Evolutionary conservation across 2,888 invertebrate genomes (phyloP), one percentile per base, ranked within the genome.

Genomic region (Patella caerulea): DNA sequence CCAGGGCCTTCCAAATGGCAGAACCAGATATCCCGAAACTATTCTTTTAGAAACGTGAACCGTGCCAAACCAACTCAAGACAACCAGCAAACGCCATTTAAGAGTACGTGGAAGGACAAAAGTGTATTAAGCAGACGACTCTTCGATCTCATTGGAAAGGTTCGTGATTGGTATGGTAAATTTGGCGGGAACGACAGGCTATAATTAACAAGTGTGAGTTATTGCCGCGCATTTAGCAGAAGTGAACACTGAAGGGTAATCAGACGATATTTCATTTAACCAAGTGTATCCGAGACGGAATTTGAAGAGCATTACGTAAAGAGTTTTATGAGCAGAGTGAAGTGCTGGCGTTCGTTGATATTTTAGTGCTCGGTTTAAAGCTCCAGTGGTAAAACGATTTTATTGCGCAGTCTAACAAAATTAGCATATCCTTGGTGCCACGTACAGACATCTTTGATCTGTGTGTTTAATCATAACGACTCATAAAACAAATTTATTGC

Each of bases 151-250:
- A 24, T 65, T 24, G 65, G 24, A 65, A 65, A 65, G 11, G 19
- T 65, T 9, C 65, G 65, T 65, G 65, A 65, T 65, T 65, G 19
- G 65, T n/a, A 65, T 65, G 65, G 65, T 65, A 24, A 65, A 24
- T 65, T 65, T 65, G 65, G 65, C 65, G 65, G 65, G 65, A 65
- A 14, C 12, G 19, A 24, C 24, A 19, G 24, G 65, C 19, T 65
- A 3, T 65, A 65, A 65, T 19, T 65, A 65, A 65, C 19, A 24
- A 24, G 65, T 24, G 65, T 24, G 24, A 65, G 65, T 65, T 65
- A 24, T 24, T 65, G 19, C 24, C 19, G 24, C 19, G 24, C 19
- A 19, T 65, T 24, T n/a, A 24, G 19, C 24, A 65, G 65, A 19
- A 65, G 19, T 24, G 19, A 9, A 65, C 19, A 19, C 19, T 24